phyloP scores from a whole-genome alignment of 2,113 vertebrate species.

The Lathamus discolor region DNA sequence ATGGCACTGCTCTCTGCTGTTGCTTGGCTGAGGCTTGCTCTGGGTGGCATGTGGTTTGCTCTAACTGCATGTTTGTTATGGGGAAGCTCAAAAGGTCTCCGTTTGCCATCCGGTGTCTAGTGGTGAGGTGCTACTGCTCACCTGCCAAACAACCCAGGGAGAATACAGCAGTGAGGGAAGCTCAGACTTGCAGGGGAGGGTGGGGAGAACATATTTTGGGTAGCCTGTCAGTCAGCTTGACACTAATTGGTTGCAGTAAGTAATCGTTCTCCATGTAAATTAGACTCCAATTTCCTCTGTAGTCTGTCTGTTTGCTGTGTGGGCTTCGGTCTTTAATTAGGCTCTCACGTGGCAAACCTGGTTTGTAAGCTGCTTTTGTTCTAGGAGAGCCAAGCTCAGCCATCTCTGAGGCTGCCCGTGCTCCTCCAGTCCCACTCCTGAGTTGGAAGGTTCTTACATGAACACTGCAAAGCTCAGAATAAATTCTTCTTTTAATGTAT shows the following conservation, averaged over 20 bases:
- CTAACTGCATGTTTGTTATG: not conserved
- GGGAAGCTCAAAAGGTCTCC: not conserved
- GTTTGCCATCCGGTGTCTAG: not conserved
- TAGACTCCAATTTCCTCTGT: slow-evolving; percentile 64
- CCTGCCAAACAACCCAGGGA: not conserved
- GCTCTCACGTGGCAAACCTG: slow-evolving; percentile 44
- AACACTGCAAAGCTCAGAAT: not conserved
- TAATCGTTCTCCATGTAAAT: slow-evolving; percentile 68
- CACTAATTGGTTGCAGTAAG: slow-evolving; percentile 68
- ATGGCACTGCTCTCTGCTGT: not conserved
- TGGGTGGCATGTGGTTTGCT: not conserved
- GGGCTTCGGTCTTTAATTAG: slow-evolving; percentile 58
- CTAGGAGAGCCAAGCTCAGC: not conserved
- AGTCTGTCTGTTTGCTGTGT: slow-evolving; percentile 61
- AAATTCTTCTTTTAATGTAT: slow-evolving; percentile 3
- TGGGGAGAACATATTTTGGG: slow-evolving; percentile 42
- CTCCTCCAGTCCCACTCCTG: accelerated
- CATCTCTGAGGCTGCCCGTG: not conserved
- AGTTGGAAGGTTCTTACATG: not conserved
- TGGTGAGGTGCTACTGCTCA: not conserved
- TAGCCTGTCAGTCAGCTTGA: slow-evolving; percentile 66
- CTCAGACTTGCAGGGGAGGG: slow-evolving; percentile 20
- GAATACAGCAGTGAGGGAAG: not conserved
- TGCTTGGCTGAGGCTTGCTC: not conserved
- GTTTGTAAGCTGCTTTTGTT: slow-evolving; percentile 61